Evolutionary conservation across 2,797 vertebrate species (phyloP), one percentile per base, ranked within the genome.

Genomic region (Synaphobranchus kaupii): DNA sequence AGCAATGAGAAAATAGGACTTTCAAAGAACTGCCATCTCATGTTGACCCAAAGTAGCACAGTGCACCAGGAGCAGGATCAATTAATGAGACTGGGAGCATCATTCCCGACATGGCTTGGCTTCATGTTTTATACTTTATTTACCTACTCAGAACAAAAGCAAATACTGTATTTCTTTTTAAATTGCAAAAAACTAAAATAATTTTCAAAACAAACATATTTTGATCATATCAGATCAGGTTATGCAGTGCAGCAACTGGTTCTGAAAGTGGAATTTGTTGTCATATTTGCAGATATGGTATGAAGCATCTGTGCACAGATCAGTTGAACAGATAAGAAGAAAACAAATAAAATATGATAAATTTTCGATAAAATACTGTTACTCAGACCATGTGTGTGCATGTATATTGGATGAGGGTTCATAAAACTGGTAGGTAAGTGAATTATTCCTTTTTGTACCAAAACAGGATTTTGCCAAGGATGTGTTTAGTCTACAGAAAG

Each of bases 401-500:
- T 78, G 34, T 34, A 81, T 78, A 78, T 78, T 44, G 4, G 22
- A 47, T 22, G 22, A 44, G 20, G 73, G 34, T 47, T 22, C 22
- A 78, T 78, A 78, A 78, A 44, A 50, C 8, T 50, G 78, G 47
- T 9, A n/a, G 39, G 13, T 34, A 47, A 47, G 73, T 20, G 20
- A 81, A 81, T 81, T 48, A 81, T 50, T 81, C 47, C 9, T 48
- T 10, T 81, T 76, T 76, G 73, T 76, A 76, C 78, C 44, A 81
- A 48, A 81, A 81, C 78, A 81, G 78, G 78, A 34, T 48, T 81
- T 81, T 81, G 9, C n/a, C 78, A 81, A 81, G 7, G 78, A 50
- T 50, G 78, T 81, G 78, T 81, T 81, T 81, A 48, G 78, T 48
- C 78, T 81, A 81, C 44, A n/a, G 78, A 48, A 81, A 81, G 44